Percentiles rank a stretch among this genome's conserved stretches.
phyloP scores from a whole-genome alignment of 2,113 vertebrate species.

The Mandrillus leucophaeus region DNA sequence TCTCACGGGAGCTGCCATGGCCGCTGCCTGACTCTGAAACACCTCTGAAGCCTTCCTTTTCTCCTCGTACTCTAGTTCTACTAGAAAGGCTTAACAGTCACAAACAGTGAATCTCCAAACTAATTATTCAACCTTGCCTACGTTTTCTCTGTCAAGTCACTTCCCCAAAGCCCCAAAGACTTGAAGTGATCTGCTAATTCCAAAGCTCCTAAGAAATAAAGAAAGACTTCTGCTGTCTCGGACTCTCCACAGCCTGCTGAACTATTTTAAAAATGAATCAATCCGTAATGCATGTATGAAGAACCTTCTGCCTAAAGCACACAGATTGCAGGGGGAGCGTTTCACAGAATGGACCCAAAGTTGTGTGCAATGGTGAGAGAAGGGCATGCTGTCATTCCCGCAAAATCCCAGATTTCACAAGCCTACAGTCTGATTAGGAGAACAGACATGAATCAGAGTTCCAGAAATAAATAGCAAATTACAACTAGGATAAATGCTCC shows the following conservation, averaged over 20 bases:
- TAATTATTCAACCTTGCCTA: not conserved
- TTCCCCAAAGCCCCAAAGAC: not conserved
- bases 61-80: not conserved
- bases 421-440: not conserved
- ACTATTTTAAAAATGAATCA: conserved; percentile 45
- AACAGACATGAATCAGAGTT: not conserved
- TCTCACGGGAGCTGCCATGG: not conserved
- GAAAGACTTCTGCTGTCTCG: not conserved
- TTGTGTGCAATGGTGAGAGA: not conserved
- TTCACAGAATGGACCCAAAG: not conserved
- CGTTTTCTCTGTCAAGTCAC: not conserved
- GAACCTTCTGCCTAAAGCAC: not conserved
- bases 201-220: not conserved
- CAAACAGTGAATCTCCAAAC: not conserved
- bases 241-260: not conserved
- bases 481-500: not conserved
- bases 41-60: not conserved
- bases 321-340: not conserved
- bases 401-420: not conserved
- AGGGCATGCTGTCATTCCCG: not conserved
- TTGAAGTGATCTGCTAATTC: not conserved
- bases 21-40: too few species aligned
- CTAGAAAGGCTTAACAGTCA: not conserved
- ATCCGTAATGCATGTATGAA: not conserved
- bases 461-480: not conserved